Evolutionary conservation across 2,113 vertebrate genomes (phyloP).

Genomic region (Climacteris rufus): DNA sequence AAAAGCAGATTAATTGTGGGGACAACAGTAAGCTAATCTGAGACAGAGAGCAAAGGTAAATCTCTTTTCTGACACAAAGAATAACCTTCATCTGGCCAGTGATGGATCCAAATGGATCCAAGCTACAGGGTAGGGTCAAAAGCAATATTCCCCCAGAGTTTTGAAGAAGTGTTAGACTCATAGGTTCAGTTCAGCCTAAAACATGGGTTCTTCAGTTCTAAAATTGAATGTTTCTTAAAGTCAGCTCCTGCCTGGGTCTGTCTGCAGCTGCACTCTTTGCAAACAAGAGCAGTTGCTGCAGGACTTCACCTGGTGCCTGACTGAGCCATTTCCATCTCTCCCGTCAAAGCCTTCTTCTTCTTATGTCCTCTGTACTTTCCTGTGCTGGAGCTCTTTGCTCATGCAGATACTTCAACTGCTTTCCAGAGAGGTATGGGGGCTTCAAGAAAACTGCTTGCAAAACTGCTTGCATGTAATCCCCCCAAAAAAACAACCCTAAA

Average conservation of each 20-base stretch:
- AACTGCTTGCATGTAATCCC: background rate
- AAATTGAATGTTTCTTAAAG: background rate
- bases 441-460: background rate
- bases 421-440: background rate
- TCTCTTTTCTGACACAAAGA: background rate
- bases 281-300: background rate
- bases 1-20: background rate
- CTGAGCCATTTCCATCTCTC: background rate
- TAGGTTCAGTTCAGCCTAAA: background rate
- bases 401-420: background rate
- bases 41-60: background rate
- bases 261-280: background rate
- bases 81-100: background rate
- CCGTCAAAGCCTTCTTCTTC: background rate
- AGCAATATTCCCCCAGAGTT: background rate
- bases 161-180: background rate
- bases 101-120: background rate
- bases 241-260: background rate
- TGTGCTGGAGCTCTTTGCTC: background rate
- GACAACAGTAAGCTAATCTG: background rate
- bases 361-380: background rate
- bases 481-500: background rate
- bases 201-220: background rate
- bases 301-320: background rate
- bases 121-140: background rate